Evolutionary conservation across 2,888 invertebrate species (phyloP).

Genomic region (Scaptomyza tumidula): DNA sequence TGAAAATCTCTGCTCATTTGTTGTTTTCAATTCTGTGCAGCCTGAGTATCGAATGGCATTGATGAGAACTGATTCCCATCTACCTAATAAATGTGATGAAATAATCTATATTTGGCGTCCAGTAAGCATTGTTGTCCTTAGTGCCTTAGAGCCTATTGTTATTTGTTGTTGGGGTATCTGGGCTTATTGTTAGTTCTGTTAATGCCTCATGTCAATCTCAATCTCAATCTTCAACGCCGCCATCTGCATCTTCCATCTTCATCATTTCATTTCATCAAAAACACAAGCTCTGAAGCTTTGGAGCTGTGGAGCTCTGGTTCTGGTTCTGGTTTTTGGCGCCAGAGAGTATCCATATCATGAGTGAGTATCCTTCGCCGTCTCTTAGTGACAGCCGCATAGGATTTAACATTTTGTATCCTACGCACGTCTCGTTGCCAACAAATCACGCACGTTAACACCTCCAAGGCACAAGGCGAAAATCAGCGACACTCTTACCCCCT

Average conservation of each 20-base stretch:
- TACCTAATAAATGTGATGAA: background rate
- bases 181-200: constrained; percentile 48
- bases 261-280: background rate
- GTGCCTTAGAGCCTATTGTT: background rate
- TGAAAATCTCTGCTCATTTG: too few species aligned
- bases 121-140: constrained; percentile 1
- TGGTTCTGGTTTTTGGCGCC: background rate
- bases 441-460: constrained; percentile 69
- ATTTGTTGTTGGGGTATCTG: background rate
- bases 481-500: constrained; percentile 18
- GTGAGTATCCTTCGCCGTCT: constrained; percentile 32
- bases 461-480: constrained; percentile 61
- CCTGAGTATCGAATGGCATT: background rate
- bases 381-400: constrained; percentile 49
- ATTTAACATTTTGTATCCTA: constrained; percentile 51
- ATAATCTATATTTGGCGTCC: constrained; percentile 29
- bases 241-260: constrained; percentile 31
- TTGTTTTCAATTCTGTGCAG: background rate
- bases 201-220: constrained; percentile 54
- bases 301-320: background rate
- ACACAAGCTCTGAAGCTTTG: constrained; percentile 8
- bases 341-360: constrained; percentile 31
- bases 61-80: too few species aligned
- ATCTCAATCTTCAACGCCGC: constrained; percentile 35
- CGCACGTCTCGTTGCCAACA: constrained; percentile 58